Evolutionary conservation across 2,888 invertebrate genomes (phyloP), one percentile per base, ranked within the genome.

Genomic region (Ennomos fuscantarius): DNA sequence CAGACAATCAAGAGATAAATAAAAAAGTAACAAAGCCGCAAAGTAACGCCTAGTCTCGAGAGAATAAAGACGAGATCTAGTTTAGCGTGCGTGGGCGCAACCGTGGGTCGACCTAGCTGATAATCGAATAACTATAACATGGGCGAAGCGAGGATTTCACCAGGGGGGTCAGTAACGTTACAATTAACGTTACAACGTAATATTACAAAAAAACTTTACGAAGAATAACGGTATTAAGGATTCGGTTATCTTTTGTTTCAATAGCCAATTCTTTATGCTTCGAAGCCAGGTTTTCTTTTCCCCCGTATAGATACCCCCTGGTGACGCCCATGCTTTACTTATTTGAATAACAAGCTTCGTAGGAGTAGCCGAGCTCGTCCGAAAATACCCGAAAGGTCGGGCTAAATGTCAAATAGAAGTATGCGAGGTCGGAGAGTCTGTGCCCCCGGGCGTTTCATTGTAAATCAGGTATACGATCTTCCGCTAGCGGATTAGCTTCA

Each of bases 401-500:
- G 85, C 84, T 84, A 87, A 89, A 90, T 90, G 89, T 89, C 89
- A 89, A 82, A 81, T 71, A 57, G 71, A 75, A 67, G 68, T 74
- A 76, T 65, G 70, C 84, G 81, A 85, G 82, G 81, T 81, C 81
- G 76, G 64, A 69, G 70, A 74, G 73, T 71, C 76, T 74, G 70
- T 67, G 79, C 83, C 87, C 79, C 66, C 71, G 60, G 81, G 83
- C 79, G 48, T 32, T 50, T 62, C 48, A 62, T 64, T 64, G 56
- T 66, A 59, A 64, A 64, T 64, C 64, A 56, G 58, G 62, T 62
- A 66, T 41, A 57, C 41, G 37, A 59, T 59, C 54, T 61, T 48
- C 60, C 58, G 58, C 45, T 50, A 41, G 32, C 49, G 53, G 58
- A 40, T 32, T 32, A 39, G 39, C 48, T 43, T 24, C 3, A 2